Evolutionary conservation across 2,113 vertebrate species (phyloP).

Genomic region (Cyphomyrus plagiostoma): DNA sequence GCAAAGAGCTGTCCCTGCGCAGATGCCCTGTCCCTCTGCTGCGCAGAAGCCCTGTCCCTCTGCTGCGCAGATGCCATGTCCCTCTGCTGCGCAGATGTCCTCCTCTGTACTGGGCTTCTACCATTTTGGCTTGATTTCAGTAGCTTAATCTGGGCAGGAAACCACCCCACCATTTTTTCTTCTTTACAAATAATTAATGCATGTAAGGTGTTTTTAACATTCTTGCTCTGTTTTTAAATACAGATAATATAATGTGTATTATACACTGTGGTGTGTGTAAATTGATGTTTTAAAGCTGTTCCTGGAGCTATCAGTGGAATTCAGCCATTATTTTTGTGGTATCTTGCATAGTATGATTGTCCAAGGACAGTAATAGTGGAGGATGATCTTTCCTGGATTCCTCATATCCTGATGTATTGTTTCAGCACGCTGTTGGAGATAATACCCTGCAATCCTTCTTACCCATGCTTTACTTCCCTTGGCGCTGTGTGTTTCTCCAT

Average conservation of each 20-base stretch:
- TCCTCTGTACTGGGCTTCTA: neutral
- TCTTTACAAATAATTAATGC: constrained; percentile 10
- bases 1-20: neutral
- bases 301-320: neutral
- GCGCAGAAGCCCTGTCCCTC: too few species aligned
- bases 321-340: neutral
- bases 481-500: neutral
- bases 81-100: too few species aligned
- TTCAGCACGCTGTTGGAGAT: neutral
- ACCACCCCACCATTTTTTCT: neutral
- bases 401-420: neutral
- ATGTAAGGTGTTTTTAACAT: constrained; percentile 1
- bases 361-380: neutral
- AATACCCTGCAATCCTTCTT: neutral
- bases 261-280: neutral
- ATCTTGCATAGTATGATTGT: neutral
- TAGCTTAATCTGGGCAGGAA: constrained; percentile 4
- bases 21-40: too few species aligned
- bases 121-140: neutral
- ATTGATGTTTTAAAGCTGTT: neutral
- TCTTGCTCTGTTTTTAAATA: neutral
- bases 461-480: neutral
- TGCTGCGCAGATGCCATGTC: too few species aligned
- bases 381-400: neutral
- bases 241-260: neutral